These are phyloP conservation scores for Acrocyrtus sp. DNA, from an alignment of 2,888 invertebrate genomes.

Conservation along the genomic window DNA sequence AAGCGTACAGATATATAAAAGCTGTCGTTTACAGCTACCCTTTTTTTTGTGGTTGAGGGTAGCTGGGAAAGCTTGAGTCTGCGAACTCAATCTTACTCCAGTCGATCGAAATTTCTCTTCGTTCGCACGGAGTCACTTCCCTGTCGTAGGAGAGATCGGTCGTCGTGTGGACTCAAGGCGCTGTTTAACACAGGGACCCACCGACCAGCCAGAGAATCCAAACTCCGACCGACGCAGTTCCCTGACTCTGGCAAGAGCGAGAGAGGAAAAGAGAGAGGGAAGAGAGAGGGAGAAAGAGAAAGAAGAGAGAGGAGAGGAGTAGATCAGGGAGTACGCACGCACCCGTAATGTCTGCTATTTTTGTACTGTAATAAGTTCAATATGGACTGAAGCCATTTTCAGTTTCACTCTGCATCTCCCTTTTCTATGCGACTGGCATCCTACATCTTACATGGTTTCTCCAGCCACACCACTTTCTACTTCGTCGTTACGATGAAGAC, in stretches of 20 bases:
- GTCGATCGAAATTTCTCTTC: constrained; percentile 57
- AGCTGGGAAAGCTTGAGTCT: constrained; percentile 63
- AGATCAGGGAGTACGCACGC: too few relatives aligned
- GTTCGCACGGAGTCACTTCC: constrained; percentile 8
- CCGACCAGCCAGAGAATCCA: constrained; percentile 43
- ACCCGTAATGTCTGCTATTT: too few relatives aligned
- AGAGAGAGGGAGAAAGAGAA: too few relatives aligned
- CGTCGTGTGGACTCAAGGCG: constrained; percentile 2
- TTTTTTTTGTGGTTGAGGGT: too few relatives aligned
- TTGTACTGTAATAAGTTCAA: background rate
- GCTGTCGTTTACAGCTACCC: too few relatives aligned
- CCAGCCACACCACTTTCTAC: constrained; percentile 16
- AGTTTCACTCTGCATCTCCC: constrained; percentile 29
- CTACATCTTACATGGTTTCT: too few relatives aligned
- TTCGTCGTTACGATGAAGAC: background rate
- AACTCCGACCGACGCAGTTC: constrained; percentile 60
- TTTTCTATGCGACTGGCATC: constrained; percentile 28
- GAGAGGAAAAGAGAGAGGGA: background rate
- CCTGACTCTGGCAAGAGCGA: background rate
- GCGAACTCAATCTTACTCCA: constrained; percentile 62
- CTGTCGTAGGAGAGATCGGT: too few relatives aligned
- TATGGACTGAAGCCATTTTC: constrained; percentile 45
- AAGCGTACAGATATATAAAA: too few relatives aligned
- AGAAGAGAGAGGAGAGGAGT: too few relatives aligned
- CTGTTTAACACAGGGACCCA: constrained; percentile 13